Evolutionary conservation across 2,113 vertebrate species (phyloP).

Genomic region (Austrofundulus limnaeus): DNA sequence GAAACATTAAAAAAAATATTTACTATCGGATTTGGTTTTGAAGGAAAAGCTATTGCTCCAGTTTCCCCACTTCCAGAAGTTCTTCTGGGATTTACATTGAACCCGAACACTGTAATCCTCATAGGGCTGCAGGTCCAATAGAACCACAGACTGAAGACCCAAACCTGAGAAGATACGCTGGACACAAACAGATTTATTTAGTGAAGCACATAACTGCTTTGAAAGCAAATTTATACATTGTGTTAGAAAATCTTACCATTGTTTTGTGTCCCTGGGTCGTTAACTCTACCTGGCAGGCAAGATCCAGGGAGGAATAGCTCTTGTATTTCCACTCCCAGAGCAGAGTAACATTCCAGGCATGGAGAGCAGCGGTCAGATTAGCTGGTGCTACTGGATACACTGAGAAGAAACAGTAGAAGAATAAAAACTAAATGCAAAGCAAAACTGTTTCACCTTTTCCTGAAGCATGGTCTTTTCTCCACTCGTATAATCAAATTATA

Average conservation of each 20-base stretch:
- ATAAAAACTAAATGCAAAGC: not conserved
- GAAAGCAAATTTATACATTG: not conserved
- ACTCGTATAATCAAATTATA: not conserved
- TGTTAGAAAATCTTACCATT: slow-evolving; percentile 52
- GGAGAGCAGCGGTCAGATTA: not conserved
- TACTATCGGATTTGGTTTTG: slow-evolving; percentile 68
- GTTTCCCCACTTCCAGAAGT: slow-evolving; percentile 79
- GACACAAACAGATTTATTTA: slow-evolving; percentile 25
- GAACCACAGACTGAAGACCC: slow-evolving; percentile 53
- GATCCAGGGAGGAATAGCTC: slow-evolving; percentile 56
- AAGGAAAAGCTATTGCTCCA: slow-evolving; percentile 65
- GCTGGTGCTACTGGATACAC: slow-evolving; percentile 69
- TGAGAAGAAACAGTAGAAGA: slow-evolving; percentile 31
- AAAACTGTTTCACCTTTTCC: not conserved
- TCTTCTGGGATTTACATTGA: slow-evolving; percentile 67
- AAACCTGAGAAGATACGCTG: slow-evolving; percentile 67
- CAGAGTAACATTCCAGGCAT: slow-evolving; percentile 68
- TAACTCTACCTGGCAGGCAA: slow-evolving; percentile 72
- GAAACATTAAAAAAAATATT: slow-evolving; percentile 23
- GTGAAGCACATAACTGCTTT: not conserved
- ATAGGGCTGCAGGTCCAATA: slow-evolving; percentile 64
- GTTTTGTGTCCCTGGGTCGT: slow-evolving; percentile 9
- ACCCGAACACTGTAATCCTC: slow-evolving; percentile 58
- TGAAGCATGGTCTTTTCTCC: not conserved
- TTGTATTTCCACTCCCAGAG: slow-evolving; percentile 70